Conservation (phyloP, 2,888 invertebrate species). For the Erebia epiphron region DNA sequence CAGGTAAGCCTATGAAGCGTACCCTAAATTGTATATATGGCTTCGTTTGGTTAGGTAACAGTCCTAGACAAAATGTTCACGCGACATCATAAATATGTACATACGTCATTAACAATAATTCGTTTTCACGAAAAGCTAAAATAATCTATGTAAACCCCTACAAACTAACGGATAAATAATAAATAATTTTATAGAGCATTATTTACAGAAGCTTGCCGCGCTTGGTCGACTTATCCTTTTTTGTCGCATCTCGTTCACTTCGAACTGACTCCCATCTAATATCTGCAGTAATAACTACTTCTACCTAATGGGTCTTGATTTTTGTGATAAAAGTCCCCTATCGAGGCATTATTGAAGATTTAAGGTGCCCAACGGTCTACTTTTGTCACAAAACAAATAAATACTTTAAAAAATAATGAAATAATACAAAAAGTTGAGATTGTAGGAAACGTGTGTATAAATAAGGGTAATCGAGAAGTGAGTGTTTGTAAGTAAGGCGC, state of each 20-base stretch:
- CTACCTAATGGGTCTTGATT: conserved; percentile 50
- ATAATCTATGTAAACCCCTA: conserved; percentile 50
- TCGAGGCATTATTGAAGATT: conserved; percentile 43
- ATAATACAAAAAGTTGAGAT: conserved; percentile 52
- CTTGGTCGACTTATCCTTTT: conserved; percentile 51
- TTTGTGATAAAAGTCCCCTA: conserved; percentile 65
- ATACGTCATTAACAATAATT: conserved; percentile 54
- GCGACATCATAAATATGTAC: conserved; percentile 37
- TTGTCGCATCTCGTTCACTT: conserved; percentile 48
- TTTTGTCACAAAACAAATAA: conserved; percentile 43
- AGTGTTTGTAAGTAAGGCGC: conserved; percentile 53
- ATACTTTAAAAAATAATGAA: conserved; percentile 49
- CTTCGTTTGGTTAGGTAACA: not conserved
- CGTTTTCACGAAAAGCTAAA: conserved; percentile 48
- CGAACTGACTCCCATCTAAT: conserved; percentile 43
- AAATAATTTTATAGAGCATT: conserved; percentile 75
- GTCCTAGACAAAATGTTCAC: conserved; percentile 18
- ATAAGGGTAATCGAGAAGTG: conserved; percentile 65
- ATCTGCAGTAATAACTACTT: conserved; percentile 48
- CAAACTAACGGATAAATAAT: conserved; percentile 74
- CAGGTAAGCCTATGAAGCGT: not conserved
- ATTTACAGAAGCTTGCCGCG: conserved; percentile 78
- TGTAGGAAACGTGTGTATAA: conserved; percentile 51
- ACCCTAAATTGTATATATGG: not conserved
- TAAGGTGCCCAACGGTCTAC: conserved; percentile 47